These are phyloP conservation scores for Mugil cephalus DNA, from an alignment of 2,113 vertebrate species.

Conservation along the genomic window DNA sequence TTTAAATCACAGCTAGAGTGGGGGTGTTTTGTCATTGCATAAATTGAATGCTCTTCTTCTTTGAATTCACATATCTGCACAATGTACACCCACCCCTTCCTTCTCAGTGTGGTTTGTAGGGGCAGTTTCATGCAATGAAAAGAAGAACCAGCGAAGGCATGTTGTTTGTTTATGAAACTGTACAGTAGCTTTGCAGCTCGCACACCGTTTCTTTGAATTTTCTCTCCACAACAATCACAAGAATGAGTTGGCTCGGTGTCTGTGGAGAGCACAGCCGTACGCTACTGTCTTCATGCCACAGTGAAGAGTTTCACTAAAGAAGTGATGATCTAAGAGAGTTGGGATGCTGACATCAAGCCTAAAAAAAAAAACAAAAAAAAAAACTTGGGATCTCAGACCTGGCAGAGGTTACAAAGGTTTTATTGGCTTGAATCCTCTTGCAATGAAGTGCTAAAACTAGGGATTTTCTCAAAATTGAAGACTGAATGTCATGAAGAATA, in stretches of 20 bases:
- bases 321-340: conserved; percentile 25
- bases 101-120: background rate
- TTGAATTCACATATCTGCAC: background rate
- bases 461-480: conserved; percentile 13
- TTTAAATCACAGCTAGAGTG: conserved; percentile 15
- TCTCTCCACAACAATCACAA: conserved; percentile 40
- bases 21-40: conserved; percentile 10
- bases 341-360: conserved; percentile 27
- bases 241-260: conserved; percentile 31
- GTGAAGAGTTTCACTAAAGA: conserved; percentile 23
- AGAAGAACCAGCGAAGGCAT: background rate
- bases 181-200: conserved; percentile 9
- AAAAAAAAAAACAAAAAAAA: no score
- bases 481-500: background rate
- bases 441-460: conserved; percentile 2
- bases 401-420: background rate
- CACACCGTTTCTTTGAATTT: conserved; percentile 26
- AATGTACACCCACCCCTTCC: background rate
- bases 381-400: conserved; percentile 31
- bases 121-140: background rate
- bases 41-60: conserved; percentile 12
- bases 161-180: conserved; percentile 8
- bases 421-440: conserved; percentile 16
- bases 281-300: conserved; percentile 33
- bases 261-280: conserved; percentile 26